phyloP scores from a whole-genome alignment of 2,888 invertebrate species.

The Agonopterix alstromeriana region DNA sequence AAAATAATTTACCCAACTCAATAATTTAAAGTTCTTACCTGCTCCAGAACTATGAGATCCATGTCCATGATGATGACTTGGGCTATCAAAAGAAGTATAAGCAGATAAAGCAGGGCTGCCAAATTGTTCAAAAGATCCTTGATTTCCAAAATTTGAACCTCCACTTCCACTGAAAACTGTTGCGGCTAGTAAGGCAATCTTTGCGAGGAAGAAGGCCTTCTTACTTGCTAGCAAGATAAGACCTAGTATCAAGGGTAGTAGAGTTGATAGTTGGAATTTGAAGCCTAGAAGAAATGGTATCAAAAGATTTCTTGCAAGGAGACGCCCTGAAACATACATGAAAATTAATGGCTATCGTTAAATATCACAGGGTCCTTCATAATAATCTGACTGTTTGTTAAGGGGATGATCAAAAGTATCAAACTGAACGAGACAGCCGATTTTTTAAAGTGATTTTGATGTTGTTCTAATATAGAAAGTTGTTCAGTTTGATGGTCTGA shows the following conservation, averaged over 20 bases:
- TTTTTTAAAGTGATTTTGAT: too few species aligned
- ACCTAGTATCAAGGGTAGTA: slow-evolving; percentile 85
- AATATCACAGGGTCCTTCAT: too few species aligned
- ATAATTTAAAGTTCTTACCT: slow-evolving; percentile 25
- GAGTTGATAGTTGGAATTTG: slow-evolving; percentile 85
- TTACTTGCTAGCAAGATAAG: slow-evolving; percentile 83
- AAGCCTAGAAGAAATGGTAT: slow-evolving; percentile 87
- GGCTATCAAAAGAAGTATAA: slow-evolving; percentile 50
- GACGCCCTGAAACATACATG: slow-evolving; percentile 77
- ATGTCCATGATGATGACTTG: slow-evolving; percentile 39
- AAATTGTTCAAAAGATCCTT: slow-evolving; percentile 35
- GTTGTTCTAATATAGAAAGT: too few species aligned
- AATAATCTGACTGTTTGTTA: too few species aligned
- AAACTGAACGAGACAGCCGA: too few species aligned
- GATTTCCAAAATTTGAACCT: slow-evolving; percentile 59
- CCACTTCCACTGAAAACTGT: slow-evolving; percentile 81
- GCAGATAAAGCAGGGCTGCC: slow-evolving; percentile 37
- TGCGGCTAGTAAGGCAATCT: slow-evolving; percentile 83
- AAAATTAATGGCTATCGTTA: too few species aligned
- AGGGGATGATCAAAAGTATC: too few species aligned
- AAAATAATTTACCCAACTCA: too few species aligned
- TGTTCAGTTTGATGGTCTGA: too few species aligned
- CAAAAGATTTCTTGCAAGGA: slow-evolving; percentile 83
- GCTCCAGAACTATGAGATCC: slow-evolving; percentile 23
- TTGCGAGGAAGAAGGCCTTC: slow-evolving; percentile 85